Evolutionary conservation across 2,888 invertebrate species (phyloP).

Genomic region (Leistus spinibarbis): DNA sequence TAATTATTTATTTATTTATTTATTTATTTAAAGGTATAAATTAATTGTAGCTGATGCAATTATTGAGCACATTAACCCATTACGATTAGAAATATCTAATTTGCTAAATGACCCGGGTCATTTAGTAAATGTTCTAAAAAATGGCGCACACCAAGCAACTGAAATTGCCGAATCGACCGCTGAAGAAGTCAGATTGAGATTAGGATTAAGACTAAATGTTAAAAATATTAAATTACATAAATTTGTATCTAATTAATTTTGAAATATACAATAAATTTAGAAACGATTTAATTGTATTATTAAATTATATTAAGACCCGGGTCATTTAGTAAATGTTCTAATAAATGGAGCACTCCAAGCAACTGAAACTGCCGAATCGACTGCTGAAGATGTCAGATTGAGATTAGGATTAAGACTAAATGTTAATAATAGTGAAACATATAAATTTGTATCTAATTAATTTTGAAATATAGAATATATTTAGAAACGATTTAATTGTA

Average conservation of each 20-base stretch:
- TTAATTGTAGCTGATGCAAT: conserved; percentile 73
- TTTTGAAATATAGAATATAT: not conserved
- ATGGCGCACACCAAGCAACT: conserved; percentile 41
- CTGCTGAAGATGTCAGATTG: conserved; percentile 16
- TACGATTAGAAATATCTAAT: conserved; percentile 64
- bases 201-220: conserved; percentile 29
- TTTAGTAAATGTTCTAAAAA: conserved; percentile 66
- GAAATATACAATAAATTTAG: not conserved
- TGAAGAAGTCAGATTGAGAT: conserved; percentile 20
- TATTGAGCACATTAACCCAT: conserved; percentile 71
- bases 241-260: conserved; percentile 12
- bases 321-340: conserved; percentile 68
- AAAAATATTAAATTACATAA: conserved; percentile 15
- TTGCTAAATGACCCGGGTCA: conserved; percentile 67
- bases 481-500: not conserved
- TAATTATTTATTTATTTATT: conserved; percentile 5
- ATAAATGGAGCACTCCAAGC: conserved; percentile 49
- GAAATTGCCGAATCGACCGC: conserved; percentile 30
- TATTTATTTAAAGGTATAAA: conserved; percentile 67
- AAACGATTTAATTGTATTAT: not conserved
- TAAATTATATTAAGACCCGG: too few species aligned
- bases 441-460: conserved; percentile 12
- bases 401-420: conserved; percentile 31
- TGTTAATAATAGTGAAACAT: conserved; percentile 16
- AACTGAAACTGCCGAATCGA: conserved; percentile 27